Conservation (phyloP, 2,113 vertebrate species). For the Hippocampus abdominalis region DNA sequence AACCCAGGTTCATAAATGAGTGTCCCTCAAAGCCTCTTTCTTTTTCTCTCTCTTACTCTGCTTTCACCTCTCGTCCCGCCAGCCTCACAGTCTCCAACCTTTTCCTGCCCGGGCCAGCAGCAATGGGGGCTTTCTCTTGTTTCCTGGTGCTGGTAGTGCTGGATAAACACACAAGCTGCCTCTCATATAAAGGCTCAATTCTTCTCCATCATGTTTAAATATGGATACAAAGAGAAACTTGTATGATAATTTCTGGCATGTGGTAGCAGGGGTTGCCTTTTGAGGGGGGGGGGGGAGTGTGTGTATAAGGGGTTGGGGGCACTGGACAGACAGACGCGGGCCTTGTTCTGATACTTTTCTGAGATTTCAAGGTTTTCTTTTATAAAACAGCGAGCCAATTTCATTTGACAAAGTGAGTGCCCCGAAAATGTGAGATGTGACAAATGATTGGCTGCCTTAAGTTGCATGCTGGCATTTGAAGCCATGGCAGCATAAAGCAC, state of each 20-base stretch:
- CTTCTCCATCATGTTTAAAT: constrained; percentile 74
- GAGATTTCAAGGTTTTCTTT: constrained; percentile 61
- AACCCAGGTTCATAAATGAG: constrained; percentile 68
- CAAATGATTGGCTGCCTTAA: constrained; percentile 30
- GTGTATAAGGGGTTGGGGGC: constrained; percentile 24
- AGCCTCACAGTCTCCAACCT: constrained; percentile 56
- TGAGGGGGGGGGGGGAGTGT: constrained; percentile 45
- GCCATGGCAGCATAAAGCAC: constrained; percentile 40
- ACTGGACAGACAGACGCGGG: constrained; percentile 65
- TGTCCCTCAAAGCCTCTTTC: constrained; percentile 70
- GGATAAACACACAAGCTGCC: constrained; percentile 74
- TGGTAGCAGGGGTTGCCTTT: constrained; percentile 54
- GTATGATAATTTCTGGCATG: constrained; percentile 80
- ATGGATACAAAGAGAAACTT: constrained; percentile 79
- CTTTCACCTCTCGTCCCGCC: constrained; percentile 46
- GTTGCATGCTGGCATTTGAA: constrained; percentile 42
- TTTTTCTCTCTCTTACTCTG: constrained; percentile 39
- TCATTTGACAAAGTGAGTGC: constrained; percentile 43
- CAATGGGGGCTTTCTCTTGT: constrained; percentile 74
- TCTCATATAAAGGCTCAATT: constrained; percentile 75
- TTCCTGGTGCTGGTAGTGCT: constrained; percentile 68
- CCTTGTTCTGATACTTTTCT: constrained; percentile 72
- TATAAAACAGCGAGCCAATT: constrained; percentile 46
- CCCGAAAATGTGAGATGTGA: constrained; percentile 36
- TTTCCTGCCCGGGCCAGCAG: constrained; percentile 63